Evolutionary conservation across 2,797 vertebrate genomes (phyloP), one percentile per base, ranked within the genome.

Genomic region (Apogon talboti): DNA sequence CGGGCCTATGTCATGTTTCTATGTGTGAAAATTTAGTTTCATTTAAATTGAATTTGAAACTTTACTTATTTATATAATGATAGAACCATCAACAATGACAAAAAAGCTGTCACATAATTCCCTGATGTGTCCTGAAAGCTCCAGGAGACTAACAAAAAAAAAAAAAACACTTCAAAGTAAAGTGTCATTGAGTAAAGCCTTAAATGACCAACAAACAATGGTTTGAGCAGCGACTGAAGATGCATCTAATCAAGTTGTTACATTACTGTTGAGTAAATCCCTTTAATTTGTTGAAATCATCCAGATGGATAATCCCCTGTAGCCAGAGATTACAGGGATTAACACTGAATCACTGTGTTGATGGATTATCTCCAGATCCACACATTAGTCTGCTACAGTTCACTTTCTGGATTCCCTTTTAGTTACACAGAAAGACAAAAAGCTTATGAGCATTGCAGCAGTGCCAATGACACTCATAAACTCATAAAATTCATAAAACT

Each of bases 261-360:
- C 81, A 72, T 89, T 62, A 78, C 66, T 69, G 63, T 19, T 62
- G 21, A 68, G 16, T 62, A 72, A 92, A 91, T 82, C 86, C 72
- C 48, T 81, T 82, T 89, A 87, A 91, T 90, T 85, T 83, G 74
- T 70, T 76, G 60, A 56, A 64, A 62, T 91, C 74, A 85, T 50
- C 77, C 87, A 88, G 80, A 84, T 79, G 78, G 78, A 84, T 91
- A 91, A 93, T 90, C 90, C 87, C 71, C 75, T 69, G 71, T 64
- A 75, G 82, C 58, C 68, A 82, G 63, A 87, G 87, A 93, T 93
- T 91, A 93, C 51, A 78, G 54, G 89, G 92, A 93, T 93, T 93
- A 92, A 30, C 16, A 21, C 41, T 59, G 51, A 77, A 78, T 71
- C 66, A 37, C 52, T 61, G 56, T 66, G 64, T n/a, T 60, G 48